Conservation (phyloP, 2,113 vertebrate species). For the Bos javanicus region DNA sequence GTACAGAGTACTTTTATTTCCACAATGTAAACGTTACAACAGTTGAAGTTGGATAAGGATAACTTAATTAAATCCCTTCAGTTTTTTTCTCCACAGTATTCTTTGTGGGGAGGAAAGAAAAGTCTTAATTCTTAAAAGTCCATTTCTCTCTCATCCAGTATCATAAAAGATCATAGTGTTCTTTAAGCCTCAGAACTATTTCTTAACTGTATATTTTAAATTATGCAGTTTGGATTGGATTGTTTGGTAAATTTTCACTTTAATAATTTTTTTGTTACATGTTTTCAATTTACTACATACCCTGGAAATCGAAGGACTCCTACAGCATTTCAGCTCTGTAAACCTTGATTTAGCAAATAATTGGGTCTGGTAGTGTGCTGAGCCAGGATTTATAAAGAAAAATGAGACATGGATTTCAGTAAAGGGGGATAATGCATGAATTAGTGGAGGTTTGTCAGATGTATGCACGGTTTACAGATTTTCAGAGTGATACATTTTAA, state of each 20-base stretch:
- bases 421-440: background rate
- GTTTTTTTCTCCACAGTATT: background rate
- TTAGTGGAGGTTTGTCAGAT: background rate
- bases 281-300: background rate
- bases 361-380: background rate
- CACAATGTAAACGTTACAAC: background rate
- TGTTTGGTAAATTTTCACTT: background rate
- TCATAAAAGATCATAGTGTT: background rate
- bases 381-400: background rate
- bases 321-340: background rate
- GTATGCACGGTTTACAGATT: background rate
- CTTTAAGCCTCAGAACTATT: background rate
- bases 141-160: background rate
- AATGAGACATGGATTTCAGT: background rate
- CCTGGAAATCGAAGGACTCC: background rate
- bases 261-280: background rate
- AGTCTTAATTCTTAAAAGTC: background rate
- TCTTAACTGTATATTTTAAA: background rate
- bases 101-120: background rate
- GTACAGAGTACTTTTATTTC: background rate
- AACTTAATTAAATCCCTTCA: background rate
- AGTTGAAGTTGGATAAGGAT: background rate
- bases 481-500: background rate
- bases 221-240: background rate
- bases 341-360: background rate